A percentile compares a stretch with the other conserved stretches of the same genome.
These are phyloP conservation scores for Pterocles burchelli DNA, from an alignment of 2,113 vertebrate genomes.

Conservation along the genomic window DNA sequence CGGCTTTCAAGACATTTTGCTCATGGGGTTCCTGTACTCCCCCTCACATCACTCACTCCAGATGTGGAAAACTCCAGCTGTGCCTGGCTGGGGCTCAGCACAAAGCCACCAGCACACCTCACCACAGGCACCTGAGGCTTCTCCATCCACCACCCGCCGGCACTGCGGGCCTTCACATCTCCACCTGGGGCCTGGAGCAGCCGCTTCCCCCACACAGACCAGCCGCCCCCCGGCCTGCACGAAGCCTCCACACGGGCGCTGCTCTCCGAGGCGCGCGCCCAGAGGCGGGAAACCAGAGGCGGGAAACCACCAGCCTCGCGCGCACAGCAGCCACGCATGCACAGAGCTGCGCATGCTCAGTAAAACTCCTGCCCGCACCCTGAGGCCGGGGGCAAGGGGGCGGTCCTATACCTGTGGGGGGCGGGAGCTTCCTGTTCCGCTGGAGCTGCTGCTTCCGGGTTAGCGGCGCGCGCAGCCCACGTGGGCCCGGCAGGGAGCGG, in stretches of 20 bases:
- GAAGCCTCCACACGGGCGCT: background rate
- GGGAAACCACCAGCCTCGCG: fast-evolving
- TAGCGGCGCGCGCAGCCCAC: background rate
- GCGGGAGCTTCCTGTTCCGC: background rate
- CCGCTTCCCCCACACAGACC: fast-evolving
- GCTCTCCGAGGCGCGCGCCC: fast-evolving
- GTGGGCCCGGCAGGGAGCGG: background rate
- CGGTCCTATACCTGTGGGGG: too few species aligned
- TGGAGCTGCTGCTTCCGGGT: background rate
- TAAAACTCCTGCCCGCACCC: fast-evolving
- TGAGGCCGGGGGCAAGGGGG: fast-evolving
- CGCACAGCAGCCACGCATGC: fast-evolving
- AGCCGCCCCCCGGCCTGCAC: too few species aligned
- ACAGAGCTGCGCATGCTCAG: fast-evolving
- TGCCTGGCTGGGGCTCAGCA: background rate
- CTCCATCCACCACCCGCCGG: background rate
- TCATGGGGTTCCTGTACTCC: background rate
- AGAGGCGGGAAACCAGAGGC: fast-evolving
- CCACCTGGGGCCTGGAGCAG: fast-evolving
- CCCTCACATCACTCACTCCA: too few species aligned
- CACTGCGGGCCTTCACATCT: background rate
- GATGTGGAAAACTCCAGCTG: fast-evolving
- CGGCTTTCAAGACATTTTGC: background rate
- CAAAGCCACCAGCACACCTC: background rate
- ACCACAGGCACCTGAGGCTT: background rate